phyloP scores from a whole-genome alignment of 1,140 invertebrate species.

The Marisa cornuarietis region DNA sequence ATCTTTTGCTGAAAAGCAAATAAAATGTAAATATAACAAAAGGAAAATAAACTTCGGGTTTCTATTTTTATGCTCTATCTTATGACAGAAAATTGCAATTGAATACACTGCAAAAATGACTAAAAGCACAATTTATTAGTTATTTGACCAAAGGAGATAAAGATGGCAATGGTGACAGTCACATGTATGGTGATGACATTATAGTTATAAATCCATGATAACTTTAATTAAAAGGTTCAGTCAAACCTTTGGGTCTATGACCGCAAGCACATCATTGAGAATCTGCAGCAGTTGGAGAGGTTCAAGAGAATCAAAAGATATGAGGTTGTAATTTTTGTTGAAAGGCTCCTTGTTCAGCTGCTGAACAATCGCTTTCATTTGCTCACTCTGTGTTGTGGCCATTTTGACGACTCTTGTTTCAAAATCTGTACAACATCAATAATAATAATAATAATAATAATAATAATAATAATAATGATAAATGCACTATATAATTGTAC shows the following conservation, averaged over 20 bases:
- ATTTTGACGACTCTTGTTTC: neutral
- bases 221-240: too few species aligned
- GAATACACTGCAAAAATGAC: neutral
- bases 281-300: slow-evolving; percentile 80
- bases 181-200: neutral
- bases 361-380: slow-evolving; percentile 81
- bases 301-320: slow-evolving; percentile 84
- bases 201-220: neutral
- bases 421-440: neutral
- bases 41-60: slow-evolving; percentile 5
- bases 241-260: slow-evolving; percentile 72
- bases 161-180: neutral
- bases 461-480: neutral
- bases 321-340: slow-evolving; percentile 82
- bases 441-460: neutral
- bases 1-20: slow-evolving; percentile 65
- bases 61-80: too few species aligned
- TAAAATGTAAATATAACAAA: neutral
- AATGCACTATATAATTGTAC: too few species aligned
- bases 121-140: neutral
- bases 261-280: slow-evolving; percentile 75
- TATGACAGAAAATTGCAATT: neutral
- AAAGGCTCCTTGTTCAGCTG: slow-evolving; percentile 80
- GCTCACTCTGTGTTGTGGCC: slow-evolving; percentile 72
- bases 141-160: neutral